Percentiles rank a stretch among this genome's conserved stretches.
Conservation (phyloP, 2,113 vertebrate genomes). For the Toxotes jaculatrix region DNA sequence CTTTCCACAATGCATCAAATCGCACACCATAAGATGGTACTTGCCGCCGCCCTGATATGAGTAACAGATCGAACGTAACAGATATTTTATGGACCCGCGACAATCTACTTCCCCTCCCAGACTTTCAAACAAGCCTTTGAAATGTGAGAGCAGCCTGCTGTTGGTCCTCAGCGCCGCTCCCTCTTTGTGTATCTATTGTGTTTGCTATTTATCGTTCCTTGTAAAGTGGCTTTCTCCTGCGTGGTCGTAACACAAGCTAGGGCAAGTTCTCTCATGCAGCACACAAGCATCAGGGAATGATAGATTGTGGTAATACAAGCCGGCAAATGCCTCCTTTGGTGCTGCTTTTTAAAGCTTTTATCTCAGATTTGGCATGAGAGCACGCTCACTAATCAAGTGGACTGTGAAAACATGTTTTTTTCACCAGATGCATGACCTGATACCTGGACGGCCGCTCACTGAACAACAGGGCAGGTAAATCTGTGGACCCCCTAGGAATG, state of each 20-base stretch:
- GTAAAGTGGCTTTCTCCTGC: conserved; percentile 71
- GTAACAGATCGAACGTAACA: conserved; percentile 67
- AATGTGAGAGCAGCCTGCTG: conserved; percentile 67
- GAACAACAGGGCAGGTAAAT: conserved; percentile 10
- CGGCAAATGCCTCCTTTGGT: conserved; percentile 68
- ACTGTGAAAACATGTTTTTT: conserved; percentile 70
- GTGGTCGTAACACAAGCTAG: conserved; percentile 77
- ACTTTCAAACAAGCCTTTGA: conserved; percentile 62
- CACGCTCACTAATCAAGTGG: conserved; percentile 65
- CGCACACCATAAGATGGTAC: conserved; percentile 14
- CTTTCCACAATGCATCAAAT: conserved; percentile 39
- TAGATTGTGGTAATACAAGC: conserved; percentile 76
- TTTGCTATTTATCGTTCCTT: conserved; percentile 78
- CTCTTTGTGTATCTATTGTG: conserved; percentile 62
- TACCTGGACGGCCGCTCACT: conserved; percentile 24
- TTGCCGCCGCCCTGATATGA: conserved; percentile 50
- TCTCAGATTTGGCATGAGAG: conserved; percentile 77
- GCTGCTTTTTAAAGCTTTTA: conserved; percentile 79
- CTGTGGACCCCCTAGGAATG: conserved; percentile 9
- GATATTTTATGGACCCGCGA: conserved; percentile 63
- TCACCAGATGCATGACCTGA: conserved; percentile 42
- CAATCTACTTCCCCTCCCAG: conserved; percentile 54
- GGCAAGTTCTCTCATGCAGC: conserved; percentile 55
- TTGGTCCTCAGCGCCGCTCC: conserved; percentile 36
- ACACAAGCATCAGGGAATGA: conserved; percentile 55